These are phyloP conservation scores for Philypnodon macrostomus DNA, from an alignment of 2,797 vertebrate species.

Conservation along the genomic window DNA sequence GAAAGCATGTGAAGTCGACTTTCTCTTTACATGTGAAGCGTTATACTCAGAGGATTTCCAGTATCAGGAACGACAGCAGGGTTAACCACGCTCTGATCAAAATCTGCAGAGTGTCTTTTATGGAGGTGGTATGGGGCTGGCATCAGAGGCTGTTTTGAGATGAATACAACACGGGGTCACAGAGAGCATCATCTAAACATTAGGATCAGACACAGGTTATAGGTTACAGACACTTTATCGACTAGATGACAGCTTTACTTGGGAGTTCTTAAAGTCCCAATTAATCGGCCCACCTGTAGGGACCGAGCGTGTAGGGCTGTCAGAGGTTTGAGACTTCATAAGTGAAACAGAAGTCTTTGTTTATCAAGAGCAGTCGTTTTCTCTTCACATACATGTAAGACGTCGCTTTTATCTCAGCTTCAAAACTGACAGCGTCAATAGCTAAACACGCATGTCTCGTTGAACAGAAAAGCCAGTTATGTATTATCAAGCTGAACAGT, in stretches of 20 bases:
- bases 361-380: slow-evolving; percentile 19
- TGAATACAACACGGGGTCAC: slow-evolving; percentile 41
- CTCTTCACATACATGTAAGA: slow-evolving; percentile 4
- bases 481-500: not conserved
- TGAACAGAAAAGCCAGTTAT: not conserved
- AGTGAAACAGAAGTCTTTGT: slow-evolving; percentile 9
- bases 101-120: slow-evolving; percentile 46
- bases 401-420: slow-evolving; percentile 13
- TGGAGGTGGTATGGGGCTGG: slow-evolving; percentile 12
- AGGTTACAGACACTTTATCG: not conserved
- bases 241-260: slow-evolving; percentile 14
- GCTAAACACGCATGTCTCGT: not conserved
- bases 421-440: slow-evolving; percentile 2
- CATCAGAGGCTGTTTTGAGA: slow-evolving; percentile 45
- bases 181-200: slow-evolving; percentile 21
- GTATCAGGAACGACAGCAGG: slow-evolving; percentile 46
- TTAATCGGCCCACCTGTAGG: slow-evolving; percentile 22
- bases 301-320: slow-evolving; percentile 1
- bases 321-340: slow-evolving; percentile 2
- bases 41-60: slow-evolving; percentile 57
- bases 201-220: slow-evolving; percentile 17
- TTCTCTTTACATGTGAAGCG: slow-evolving; percentile 53
- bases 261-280: not conserved
- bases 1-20: slow-evolving; percentile 47
- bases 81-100: slow-evolving; percentile 63